Base-by-base conservation (phyloP, 2,113 vertebrate species). In the Halichoerus grypus region DNA sequence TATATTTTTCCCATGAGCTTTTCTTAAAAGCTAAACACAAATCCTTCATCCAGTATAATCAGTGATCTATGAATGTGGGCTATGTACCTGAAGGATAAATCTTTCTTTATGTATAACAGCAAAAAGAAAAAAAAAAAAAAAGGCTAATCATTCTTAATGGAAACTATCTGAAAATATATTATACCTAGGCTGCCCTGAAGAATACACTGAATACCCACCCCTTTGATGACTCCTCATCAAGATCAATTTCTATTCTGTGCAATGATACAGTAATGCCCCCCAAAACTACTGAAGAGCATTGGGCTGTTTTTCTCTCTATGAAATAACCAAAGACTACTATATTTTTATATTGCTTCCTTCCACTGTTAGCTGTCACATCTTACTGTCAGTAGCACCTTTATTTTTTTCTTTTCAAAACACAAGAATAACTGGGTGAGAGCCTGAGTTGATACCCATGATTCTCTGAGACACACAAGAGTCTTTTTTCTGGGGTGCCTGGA, bases 351-450 rank as follows among this genome's bases (percentile, higher is more conserved):
- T 95, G 94, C 59, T 22, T 97, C 65, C 33, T 93, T 95, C 33
- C 74, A 39, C 71, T 94, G 83, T 85, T 95, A 96, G 72, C 77
- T 97, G 77, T 95, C 88, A 97, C 65, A 95, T 95, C 42, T 96
- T 93, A 97, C 81, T 95, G 71, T 96, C 93, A 97, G 93, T 59
- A 95, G 83, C 65, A 97, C 69, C 76, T 97, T 88, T 46, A 89
- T 86, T 91, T 94, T 93, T 92, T 88, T 67, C 65, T 91, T 97
- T 91, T 85, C 65, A 91, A 97, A 98, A 96, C 26, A 82, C 88
- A 97, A 74, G 82, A 95, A 87, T 96, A 97, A 95, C 76, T 91
- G 72, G 93, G 81, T 97, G 86, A 97, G 87, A 98, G 53, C 53
- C 72, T 95, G 86, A 96, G 72, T 49, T 96, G 89, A 95, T 59